Conservation (phyloP, 1,140 invertebrate species). For the Cecropterus lyciades region DNA sequence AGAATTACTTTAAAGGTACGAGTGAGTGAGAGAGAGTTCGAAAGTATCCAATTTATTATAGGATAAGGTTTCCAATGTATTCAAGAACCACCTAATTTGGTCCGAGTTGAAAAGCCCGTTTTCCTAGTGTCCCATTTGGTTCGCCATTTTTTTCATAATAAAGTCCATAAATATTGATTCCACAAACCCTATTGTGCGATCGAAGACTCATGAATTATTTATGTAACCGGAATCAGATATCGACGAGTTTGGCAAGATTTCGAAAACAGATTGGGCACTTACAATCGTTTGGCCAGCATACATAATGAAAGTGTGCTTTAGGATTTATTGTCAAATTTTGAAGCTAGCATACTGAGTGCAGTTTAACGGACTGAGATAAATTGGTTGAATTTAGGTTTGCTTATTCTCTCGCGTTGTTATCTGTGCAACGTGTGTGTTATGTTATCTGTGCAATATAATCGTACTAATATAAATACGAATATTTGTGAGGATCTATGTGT, state of each 20-base stretch:
- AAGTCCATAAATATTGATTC: slow-evolving; percentile 64
- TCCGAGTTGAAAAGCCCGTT: slow-evolving; percentile 9
- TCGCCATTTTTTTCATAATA: slow-evolving; percentile 40
- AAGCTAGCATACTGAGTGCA: slow-evolving; percentile 24
- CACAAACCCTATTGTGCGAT: slow-evolving; percentile 65
- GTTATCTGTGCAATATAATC: too few relatives aligned
- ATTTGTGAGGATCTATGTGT: too few relatives aligned
- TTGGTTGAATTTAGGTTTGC: neutral
- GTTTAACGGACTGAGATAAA: slow-evolving; percentile 29
- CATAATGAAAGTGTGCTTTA: slow-evolving; percentile 51
- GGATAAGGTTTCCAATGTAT: neutral
- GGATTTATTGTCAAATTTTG: slow-evolving; percentile 53
- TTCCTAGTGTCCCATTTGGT: slow-evolving; percentile 21
- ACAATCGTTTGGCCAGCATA: slow-evolving; percentile 51
- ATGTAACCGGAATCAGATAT: slow-evolving; percentile 63
- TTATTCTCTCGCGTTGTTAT: slow-evolving; percentile 13
- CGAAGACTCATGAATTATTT: slow-evolving; percentile 70
- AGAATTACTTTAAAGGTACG: neutral
- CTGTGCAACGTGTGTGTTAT: too few relatives aligned
- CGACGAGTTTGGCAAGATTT: slow-evolving; percentile 69
- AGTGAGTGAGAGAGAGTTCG: too few relatives aligned
- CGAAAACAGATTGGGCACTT: slow-evolving; percentile 60
- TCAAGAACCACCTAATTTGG: slow-evolving; percentile 8
- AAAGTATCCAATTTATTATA: neutral
- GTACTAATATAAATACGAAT: too few relatives aligned